Evolutionary conservation across 2,888 invertebrate species (phyloP).

Genomic region (Odontomyia ornata): DNA sequence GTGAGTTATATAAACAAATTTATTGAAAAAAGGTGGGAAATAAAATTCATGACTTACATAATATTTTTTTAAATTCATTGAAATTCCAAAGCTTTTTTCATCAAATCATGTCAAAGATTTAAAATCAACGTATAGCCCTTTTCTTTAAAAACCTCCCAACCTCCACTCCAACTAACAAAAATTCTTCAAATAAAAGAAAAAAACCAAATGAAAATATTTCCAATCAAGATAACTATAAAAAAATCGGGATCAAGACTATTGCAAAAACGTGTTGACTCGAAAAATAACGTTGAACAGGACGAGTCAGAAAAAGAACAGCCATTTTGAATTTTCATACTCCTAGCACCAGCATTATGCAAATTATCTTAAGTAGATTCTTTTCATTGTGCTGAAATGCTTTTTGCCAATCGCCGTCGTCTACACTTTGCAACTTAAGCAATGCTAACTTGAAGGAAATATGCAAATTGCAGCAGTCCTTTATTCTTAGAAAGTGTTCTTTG

Average conservation of each 20-base stretch:
- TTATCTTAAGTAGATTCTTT: constrained; percentile 6
- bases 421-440: neutral
- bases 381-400: neutral
- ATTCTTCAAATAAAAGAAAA: neutral
- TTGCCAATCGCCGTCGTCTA: neutral
- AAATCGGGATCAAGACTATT: neutral
- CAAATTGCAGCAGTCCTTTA: neutral
- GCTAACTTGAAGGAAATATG: neutral
- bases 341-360: constrained; percentile 6
- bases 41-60: too few relatives aligned
- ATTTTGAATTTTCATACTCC: neutral
- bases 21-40: too few relatives aligned
- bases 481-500: too few relatives aligned
- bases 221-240: neutral
- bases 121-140: too few relatives aligned
- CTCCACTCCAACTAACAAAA: too few relatives aligned
- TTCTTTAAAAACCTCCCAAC: too few relatives aligned
- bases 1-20: too few relatives aligned
- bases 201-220: neutral
- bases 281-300: neutral
- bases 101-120: too few relatives aligned
- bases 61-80: too few relatives aligned
- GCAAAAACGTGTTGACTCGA: constrained; percentile 4
- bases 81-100: too few relatives aligned
- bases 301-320: neutral